Conservation (phyloP, 2,797 vertebrate species). For the Leptatherina wallacei region DNA sequence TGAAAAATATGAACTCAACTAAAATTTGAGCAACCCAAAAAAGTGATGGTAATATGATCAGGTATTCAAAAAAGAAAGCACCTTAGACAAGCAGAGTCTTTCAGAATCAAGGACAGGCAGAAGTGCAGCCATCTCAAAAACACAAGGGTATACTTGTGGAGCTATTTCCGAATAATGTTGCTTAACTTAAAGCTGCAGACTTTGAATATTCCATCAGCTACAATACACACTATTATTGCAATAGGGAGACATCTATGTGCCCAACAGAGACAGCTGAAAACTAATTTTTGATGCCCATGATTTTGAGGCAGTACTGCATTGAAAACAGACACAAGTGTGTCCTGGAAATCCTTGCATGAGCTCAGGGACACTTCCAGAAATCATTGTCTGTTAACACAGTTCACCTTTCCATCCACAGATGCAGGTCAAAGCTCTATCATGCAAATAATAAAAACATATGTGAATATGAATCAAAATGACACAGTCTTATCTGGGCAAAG, state of each 20-base stretch:
- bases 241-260: not conserved
- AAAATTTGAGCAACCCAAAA: too few species aligned
- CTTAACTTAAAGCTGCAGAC: not conserved
- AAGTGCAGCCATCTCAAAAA: not conserved
- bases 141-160: too few species aligned
- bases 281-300: too few species aligned
- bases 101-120: too few species aligned
- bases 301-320: not conserved
- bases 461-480: not conserved
- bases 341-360: not conserved
- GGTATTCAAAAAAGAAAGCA: too few species aligned
- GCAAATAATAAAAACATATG: not conserved
- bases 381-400: not conserved
- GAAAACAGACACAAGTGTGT: not conserved
- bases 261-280: too few species aligned
- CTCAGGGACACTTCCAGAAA: not conserved
- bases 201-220: not conserved
- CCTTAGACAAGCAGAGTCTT: too few species aligned
- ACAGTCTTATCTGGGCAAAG: not conserved
- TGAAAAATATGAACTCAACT: too few species aligned
- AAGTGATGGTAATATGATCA: too few species aligned
- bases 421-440: not conserved
- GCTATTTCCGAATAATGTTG: not conserved
- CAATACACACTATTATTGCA: not conserved
- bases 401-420: not conserved